Conservation (phyloP, 2,888 invertebrate species). For the Ariolimax columbianus region DNA sequence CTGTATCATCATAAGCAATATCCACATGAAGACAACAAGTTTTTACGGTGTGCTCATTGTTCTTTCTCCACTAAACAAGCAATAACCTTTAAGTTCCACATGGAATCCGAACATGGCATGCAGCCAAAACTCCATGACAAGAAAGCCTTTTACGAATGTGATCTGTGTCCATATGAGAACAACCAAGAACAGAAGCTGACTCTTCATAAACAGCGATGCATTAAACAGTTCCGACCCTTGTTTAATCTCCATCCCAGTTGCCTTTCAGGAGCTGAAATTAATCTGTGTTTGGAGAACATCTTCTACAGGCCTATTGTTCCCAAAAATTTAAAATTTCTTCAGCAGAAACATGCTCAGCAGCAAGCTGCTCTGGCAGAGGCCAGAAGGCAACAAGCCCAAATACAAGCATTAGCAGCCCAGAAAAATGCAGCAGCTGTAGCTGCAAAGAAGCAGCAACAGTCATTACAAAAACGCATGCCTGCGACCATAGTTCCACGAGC, state of each 20-base stretch:
- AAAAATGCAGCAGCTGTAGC: constrained; percentile 47
- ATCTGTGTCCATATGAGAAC: constrained; percentile 95
- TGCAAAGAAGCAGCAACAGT: constrained; percentile 42
- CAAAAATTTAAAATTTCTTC: constrained; percentile 45
- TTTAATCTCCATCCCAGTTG: constrained; percentile 86
- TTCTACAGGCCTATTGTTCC: constrained; percentile 63
- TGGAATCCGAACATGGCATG: constrained; percentile 92
- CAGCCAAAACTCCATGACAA: constrained; percentile 90
- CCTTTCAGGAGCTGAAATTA: constrained; percentile 66
- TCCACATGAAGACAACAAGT: constrained; percentile 72
- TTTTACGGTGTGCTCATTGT: constrained; percentile 88
- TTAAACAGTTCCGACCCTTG: constrained; percentile 92
- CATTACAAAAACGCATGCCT: constrained; percentile 17
- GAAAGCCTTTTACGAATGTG: constrained; percentile 92
- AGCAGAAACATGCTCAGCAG: constrained; percentile 48
- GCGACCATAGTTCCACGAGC: constrained; percentile 1
- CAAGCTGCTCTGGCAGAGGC: constrained; percentile 49
- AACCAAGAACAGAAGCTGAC: constrained; percentile 94
- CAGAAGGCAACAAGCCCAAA: constrained; percentile 43
- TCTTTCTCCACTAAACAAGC: constrained; percentile 84
- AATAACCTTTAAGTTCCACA: constrained; percentile 88
- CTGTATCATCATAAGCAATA: constrained; percentile 86
- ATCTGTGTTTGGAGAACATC: constrained; percentile 70
- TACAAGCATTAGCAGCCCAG: constrained; percentile 46
- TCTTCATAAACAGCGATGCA: constrained; percentile 91